Base-by-base conservation (phyloP, 2,797 vertebrate genomes). In the Myripristis murdjan region DNA sequence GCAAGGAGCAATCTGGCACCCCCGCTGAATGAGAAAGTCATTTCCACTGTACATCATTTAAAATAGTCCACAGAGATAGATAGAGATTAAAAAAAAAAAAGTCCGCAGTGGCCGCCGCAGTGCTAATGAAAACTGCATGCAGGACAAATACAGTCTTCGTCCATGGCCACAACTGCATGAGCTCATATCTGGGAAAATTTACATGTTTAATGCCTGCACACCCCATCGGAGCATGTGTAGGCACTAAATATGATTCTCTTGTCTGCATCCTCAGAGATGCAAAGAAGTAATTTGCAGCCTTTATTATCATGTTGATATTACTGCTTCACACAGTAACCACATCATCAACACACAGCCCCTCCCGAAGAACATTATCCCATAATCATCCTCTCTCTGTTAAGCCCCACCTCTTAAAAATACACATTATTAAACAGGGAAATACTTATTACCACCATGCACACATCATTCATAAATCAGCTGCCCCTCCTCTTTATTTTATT, bases 221-320 rank as follows among this genome's bases (percentile, higher is more conserved):
- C 35, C 26, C 12, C 37, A 24, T 39, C 75, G n/a, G 14, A 66
- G n/a, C 37, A 1, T 22, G 33, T 33, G 51, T 6, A 64, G 56
- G 64, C 24, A 61, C 24, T 70, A 75, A 76, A 75, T 70, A 61
- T 66, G 3, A 3, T 78, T n/a, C n/a, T n/a, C n/a, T 18, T 64
- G 26, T 64, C 15, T 54, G 24, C 26, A 48, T 78, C 60, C 43
- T 47, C 41, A 64, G 69, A 64, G 52, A 26, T 26, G 5, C 26
- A 77, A 73, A 46, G 73, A 61, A 60, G 35, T 72, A 24, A 82
- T 79, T 24, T 51, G 15, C 23, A 51, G 37, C 58, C 22, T 57
- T 56, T 67, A 70, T 54, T 49, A 52, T 53, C 57, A 12, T 49
- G 31, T 41, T 62, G 56, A 66, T 61, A 24, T 11, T 22, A 4